Base-by-base conservation (phyloP, 2,797 vertebrate genomes). In the Falco peregrinus region DNA sequence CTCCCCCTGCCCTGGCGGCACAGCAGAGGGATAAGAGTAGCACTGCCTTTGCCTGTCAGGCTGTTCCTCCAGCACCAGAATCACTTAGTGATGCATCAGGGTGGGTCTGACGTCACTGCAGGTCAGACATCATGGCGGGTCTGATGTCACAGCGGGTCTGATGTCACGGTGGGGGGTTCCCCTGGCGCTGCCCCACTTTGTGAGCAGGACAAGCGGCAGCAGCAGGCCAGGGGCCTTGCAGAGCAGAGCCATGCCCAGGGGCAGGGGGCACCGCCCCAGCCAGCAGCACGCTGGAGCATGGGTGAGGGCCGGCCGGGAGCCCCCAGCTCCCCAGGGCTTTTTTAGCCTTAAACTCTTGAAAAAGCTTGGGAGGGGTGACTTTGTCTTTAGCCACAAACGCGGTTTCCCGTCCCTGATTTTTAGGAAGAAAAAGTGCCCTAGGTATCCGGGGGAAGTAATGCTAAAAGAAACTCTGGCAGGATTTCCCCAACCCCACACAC, bases 171-270 rank as follows among this genome's bases (percentile, higher is more conserved):
- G 13, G 31, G 25, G 37, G 21, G 10, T 15, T 63, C 63, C 1
- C 16, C 1, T 3, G 0, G 5, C 14, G 13, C 41, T 16, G 41
- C 2, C 21, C 33, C 12, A 2, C 14, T 9, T 26, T 7, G n/a
- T 0, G 13, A 11, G 22, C 9, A 0, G 11, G 17, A 48, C 75
- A 15, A 20, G 43, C 2, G 31, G 53, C 48, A 4, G 3, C 76
- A 47, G 8, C 43, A 16, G 43, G 41, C 41, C 41, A 16, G 41
- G 13, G 17, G 43, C 28, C 20, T 3, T 41, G 19, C 31, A 35
- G 64, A 48, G 59, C 5, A 11, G 7, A 68, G 85, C 47, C 24
- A 98, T 99, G 98, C 51, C 97, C 13, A 98, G 98, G 96, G 91
- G 96, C 68, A 93, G 95, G 71, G 75, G 90, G 8, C 71, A 29